Evolutionary conservation across 2,888 invertebrate genomes (phyloP), one percentile per base, ranked within the genome.

Genomic region (Plemyria rubiginata): DNA sequence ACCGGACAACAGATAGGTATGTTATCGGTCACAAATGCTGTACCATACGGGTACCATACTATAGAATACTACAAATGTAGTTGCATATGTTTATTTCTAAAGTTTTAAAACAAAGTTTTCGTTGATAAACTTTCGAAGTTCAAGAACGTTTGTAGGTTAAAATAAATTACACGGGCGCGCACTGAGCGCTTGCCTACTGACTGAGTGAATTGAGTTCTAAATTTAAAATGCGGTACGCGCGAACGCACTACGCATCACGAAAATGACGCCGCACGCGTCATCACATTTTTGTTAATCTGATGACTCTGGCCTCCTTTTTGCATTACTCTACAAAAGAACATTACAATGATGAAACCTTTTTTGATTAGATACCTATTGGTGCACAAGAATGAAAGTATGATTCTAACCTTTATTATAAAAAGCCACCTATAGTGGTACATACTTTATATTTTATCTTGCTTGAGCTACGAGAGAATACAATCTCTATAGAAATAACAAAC

Each of bases 101-200:
- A 9, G 9, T 13, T 9, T 32, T 4, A 16, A 15, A 32, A 32
- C 3, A n/a, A 0, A 48, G 29, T 32, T 49, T 48, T 48, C 5
- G 28, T 48, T 48, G 28, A 28, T 41, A 41, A 41, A 5, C 12
- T 48, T 48, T 5, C 28, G 28, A 45, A 9, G 16, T 51, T 48
- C 9, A 50, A 13, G 3, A 32, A 48, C 15, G 43, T 22, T 49
- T 15, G 22, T 62, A 49, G 46, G 15, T 36, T 46, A 45, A 13
- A 52, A 16, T n/a, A 36, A n/a, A 32, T 48, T 22, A 49, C 16
- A 43, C 62, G 54, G 51, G 63, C 68, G 59, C 56, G 40, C 63
- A 5, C 50, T 11, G 11, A 40, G 65, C 62, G 63, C 40, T 60
- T 61, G 57, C 49, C 63, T 65, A 77, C 76, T 76, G 74, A 11